These are phyloP conservation scores for Apostichopus leukothele DNA, from an alignment of 53 echinoderm and acorn worm genomes.

Conservation along the genomic window DNA sequence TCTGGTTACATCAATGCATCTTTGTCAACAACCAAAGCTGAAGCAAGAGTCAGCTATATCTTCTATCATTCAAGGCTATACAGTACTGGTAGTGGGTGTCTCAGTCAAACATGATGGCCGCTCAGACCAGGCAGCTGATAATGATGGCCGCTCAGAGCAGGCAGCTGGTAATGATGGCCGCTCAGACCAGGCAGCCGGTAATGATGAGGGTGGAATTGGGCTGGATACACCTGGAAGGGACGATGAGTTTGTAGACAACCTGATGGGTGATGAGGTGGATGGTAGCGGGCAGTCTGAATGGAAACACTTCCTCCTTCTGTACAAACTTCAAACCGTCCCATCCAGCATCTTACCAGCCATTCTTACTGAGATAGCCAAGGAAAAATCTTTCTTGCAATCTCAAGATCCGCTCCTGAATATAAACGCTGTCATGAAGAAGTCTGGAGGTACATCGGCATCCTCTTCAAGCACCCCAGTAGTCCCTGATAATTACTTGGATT, in stretches of 20 bases:
- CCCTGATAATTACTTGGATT: constrained; percentile 37
- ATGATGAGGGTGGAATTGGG: constrained; percentile 80
- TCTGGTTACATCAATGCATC: constrained; percentile 32
- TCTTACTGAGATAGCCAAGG: constrained; percentile 28
- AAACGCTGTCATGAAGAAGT: constrained; percentile 24
- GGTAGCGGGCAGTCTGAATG: neutral
- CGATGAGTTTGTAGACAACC: constrained; percentile 66
- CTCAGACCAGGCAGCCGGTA: constrained; percentile 34
- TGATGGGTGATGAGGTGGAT: constrained; percentile 85
- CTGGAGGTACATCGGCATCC: constrained; percentile 28
- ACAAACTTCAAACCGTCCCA: constrained; percentile 35
- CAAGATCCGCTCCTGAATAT: constrained; percentile 18
- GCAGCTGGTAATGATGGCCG: constrained; percentile 50
- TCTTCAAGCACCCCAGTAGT: constrained; percentile 34
- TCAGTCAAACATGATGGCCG: neutral
- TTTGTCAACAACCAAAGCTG: constrained; percentile 40
- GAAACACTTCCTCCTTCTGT: constrained; percentile 33
- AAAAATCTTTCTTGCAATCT: neutral
- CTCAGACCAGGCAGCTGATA: constrained; percentile 5
- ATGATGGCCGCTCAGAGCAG: constrained; percentile 57
- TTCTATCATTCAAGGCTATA: neutral
- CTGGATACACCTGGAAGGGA: constrained; percentile 56
- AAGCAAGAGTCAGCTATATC: constrained; percentile 8
- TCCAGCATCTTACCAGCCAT: constrained; percentile 21
- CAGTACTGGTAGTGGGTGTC: constrained; percentile 21